These are phyloP conservation scores for Rhodophaea formosa DNA, from an alignment of 2,888 invertebrate genomes.

Conservation along the genomic window DNA sequence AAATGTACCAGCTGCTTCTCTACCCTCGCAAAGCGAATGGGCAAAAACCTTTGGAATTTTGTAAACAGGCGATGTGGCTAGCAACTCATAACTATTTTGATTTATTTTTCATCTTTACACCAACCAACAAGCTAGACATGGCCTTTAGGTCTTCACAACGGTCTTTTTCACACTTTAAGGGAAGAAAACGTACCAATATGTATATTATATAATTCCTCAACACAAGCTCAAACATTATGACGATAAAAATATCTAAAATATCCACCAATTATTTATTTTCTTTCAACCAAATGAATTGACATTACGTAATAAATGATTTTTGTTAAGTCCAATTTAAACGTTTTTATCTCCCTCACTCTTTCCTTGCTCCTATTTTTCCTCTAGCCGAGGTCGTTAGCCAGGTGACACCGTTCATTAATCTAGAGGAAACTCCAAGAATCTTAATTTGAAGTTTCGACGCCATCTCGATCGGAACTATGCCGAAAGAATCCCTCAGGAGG, in stretches of 20 bases:
- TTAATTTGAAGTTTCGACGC: slow-evolving; percentile 80
- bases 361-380: background rate
- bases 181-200: no score
- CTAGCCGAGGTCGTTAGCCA: slow-evolving; percentile 34
- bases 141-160: no score
- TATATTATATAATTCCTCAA: no score
- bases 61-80: background rate
- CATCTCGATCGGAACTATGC: slow-evolving; percentile 78
- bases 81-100: background rate
- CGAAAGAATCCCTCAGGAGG: slow-evolving; percentile 70
- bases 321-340: background rate
- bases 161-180: no score
- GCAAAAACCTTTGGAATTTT: background rate
- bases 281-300: background rate
- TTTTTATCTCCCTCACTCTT: background rate
- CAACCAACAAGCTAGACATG: no score
- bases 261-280: no score
- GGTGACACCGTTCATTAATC: slow-evolving; percentile 79
- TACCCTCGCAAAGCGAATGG: background rate
- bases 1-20: no score
- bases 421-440: slow-evolving; percentile 77
- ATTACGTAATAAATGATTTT: background rate
- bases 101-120: background rate
- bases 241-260: no score
- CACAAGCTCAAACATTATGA: no score